Evolutionary conservation across 2,797 vertebrate genomes (phyloP).

Genomic region (Scleropages formosus): DNA sequence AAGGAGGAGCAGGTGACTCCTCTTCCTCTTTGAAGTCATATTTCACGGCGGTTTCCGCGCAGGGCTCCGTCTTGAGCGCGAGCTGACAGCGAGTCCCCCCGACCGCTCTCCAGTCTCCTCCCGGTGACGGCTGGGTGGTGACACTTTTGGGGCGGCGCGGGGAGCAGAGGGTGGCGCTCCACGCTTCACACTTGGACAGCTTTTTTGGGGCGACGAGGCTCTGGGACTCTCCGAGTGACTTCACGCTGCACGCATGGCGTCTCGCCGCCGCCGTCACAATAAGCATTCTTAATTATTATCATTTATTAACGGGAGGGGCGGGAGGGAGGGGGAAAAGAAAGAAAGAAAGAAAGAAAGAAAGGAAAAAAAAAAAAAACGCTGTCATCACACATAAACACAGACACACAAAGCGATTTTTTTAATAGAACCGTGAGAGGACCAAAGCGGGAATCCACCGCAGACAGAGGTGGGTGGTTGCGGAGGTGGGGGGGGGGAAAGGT

Average conservation of each 20-base stretch:
- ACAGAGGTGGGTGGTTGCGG: constrained; percentile 16
- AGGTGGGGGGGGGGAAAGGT: constrained; percentile 53
- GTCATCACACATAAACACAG: constrained; percentile 3
- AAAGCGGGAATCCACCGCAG: neutral
- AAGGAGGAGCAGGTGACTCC: constrained; percentile 8
- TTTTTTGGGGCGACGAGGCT: constrained; percentile 40
- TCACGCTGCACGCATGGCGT: neutral
- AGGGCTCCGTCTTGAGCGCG: neutral
- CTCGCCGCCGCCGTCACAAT: neutral
- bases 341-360: neutral
- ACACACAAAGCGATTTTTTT: constrained; percentile 1
- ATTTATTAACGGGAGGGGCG: constrained; percentile 9
- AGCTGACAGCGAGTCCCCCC: constrained; percentile 16
- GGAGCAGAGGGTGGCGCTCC: constrained; percentile 33
- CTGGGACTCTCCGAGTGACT: constrained; percentile 8
- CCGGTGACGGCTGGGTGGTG: constrained; percentile 15
- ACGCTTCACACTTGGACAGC: constrained; percentile 41
- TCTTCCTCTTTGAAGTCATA: constrained; percentile 32
- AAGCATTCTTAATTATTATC: constrained; percentile 15
- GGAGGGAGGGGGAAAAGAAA: neutral
- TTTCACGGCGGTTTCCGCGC: neutral
- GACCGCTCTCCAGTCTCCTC: constrained; percentile 30
- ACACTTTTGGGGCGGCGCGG: constrained; percentile 36
- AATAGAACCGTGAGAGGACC: constrained; percentile 4
- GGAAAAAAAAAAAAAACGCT: too few species aligned